Conservation (phyloP, 2,113 vertebrate species). For the Crotalus viridis region DNA sequence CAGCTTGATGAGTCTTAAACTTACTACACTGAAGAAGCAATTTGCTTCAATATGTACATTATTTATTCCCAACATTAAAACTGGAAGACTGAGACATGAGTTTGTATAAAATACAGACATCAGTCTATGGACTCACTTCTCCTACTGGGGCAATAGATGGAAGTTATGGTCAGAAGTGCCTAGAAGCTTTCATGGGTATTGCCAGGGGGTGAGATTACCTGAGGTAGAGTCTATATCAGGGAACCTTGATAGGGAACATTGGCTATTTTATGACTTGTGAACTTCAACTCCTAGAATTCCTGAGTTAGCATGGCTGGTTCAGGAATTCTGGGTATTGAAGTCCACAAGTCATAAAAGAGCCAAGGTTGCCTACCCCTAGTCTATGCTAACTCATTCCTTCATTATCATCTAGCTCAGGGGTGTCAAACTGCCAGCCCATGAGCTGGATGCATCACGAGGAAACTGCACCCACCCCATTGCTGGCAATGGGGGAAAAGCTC, state of each 20-base stretch:
- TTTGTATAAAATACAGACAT: constrained; percentile 39
- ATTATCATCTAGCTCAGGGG: not conserved
- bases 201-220: not conserved
- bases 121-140: constrained; percentile 22
- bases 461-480: no score
- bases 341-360: no score
- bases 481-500: no score
- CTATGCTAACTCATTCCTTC: not conserved
- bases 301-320: no score
- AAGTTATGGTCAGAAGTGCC: not conserved
- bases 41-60: constrained; percentile 65
- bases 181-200: not conserved
- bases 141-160: not conserved
- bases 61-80: constrained; percentile 49
- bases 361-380: no score
- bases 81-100: constrained; percentile 44
- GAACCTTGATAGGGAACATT: no score
- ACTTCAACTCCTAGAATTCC: no score
- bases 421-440: no score
- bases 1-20: constrained; percentile 60
- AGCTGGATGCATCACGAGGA: no score
- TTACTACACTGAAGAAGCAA: constrained; percentile 60
- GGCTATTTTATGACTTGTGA: no score
- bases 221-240: not conserved
- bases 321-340: no score